Evolutionary conservation across 2,113 vertebrate species (phyloP).

Genomic region (Nyctereutes procyonoides): DNA sequence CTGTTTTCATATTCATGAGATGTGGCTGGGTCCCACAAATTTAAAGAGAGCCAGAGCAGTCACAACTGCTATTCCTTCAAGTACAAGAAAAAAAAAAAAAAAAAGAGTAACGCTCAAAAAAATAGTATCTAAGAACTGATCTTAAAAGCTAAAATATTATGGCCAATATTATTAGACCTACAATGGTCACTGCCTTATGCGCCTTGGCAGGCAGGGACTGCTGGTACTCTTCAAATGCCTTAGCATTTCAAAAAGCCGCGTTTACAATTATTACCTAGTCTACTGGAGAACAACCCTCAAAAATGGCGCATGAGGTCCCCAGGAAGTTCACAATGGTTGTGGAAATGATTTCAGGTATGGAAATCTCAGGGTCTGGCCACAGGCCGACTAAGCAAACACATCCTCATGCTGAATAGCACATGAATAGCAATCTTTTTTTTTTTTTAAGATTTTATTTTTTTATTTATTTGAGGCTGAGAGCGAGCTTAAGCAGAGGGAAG

Average conservation of each 20-base stretch:
- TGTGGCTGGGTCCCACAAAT: not conserved
- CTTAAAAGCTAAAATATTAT: not conserved
- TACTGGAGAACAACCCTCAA: not conserved
- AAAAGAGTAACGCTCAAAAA: not conserved
- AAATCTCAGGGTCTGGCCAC: not conserved
- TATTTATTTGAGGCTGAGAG: not conserved
- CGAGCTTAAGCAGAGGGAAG: not conserved
- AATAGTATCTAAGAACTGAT: not conserved
- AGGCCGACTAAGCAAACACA: not conserved
- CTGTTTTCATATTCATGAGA: not conserved
- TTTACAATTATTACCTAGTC: not conserved
- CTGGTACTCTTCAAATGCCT: not conserved
- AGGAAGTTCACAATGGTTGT: not conserved
- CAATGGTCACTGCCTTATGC: not conserved
- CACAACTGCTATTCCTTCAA: not conserved
- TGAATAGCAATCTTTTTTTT: not conserved
- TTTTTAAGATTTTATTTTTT: not conserved
- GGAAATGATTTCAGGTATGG: not conserved
- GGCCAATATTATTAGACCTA: not conserved
- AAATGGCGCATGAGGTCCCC: not conserved
- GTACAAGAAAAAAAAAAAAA: not conserved
- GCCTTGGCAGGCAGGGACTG: too few relatives aligned
- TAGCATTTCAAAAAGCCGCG: not conserved
- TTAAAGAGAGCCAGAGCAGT: not conserved
- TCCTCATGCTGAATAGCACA: rapidly evolving